Base-by-base conservation (phyloP, 2,113 vertebrate species). In the Coreoperca whiteheadi region DNA sequence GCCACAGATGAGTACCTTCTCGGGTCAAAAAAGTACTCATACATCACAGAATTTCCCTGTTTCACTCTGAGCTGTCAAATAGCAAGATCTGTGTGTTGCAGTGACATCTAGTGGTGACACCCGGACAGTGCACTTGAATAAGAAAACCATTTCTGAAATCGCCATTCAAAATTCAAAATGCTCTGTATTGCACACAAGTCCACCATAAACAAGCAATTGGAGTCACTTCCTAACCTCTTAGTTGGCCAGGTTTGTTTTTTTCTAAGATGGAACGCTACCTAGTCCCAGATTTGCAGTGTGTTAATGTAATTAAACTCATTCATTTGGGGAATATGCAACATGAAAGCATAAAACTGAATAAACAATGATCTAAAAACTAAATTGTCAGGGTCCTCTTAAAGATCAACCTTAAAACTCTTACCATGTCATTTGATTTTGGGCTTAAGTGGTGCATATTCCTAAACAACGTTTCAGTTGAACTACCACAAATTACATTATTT, bases 51-150 rank as follows among this genome's bases (percentile, higher is more conserved):
- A 37, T 16, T n/a, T 32, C 28, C 34, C 25, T 21, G 2, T 14
- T 18, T 16, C 46, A 37, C 63, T 51, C 41, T 57, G 30, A 68
- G 25, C 23, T 67, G 23, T 37, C 46, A 61, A 25, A 37, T 12
- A 20, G 9, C 34, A 68, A n/a, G 66, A 71, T 53, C 46, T 12
- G 8, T 74, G 63, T 39, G 9, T 37, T 61, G 32, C 37, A 69
- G 28, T 28, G 88, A 25, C 91, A 85, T 83, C 90, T 83, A 77
- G 77, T 87, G 93, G 82, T 81, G 1, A 74, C 69, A 83, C 1
- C 2, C 6, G 6, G 43, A n/a, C 34, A 56, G 16, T 25, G 4
- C 5, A 15, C 1, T 7, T 18, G 1, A 21, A 12, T 28, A 30
- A 59, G 4, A 43, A 54, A 30, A n/a, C 12, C 18, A 8, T 70